Evolutionary conservation across 2,888 invertebrate species (phyloP), one percentile per base, ranked within the genome.

Genomic region (Altica lythri): DNA sequence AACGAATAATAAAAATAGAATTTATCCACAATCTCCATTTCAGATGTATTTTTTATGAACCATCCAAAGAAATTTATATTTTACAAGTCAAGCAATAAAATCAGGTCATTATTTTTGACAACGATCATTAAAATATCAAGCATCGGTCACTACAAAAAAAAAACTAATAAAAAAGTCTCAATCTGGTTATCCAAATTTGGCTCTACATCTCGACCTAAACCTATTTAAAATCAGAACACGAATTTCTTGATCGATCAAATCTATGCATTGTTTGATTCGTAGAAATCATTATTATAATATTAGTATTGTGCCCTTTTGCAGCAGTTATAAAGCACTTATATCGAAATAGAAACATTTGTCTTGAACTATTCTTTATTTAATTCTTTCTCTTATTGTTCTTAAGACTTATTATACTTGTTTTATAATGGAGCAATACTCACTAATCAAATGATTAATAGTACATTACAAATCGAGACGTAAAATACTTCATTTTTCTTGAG

Each of bases 301-400:
- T 66, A 59, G 65, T 68, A 67, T 68, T 68, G 67, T 66, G 63
- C 68, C 67, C 63, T 69, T n/a, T n/a, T n/a, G n/a, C n/a, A n/a
- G n/a, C n/a, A n/a, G n/a, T n/a, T n/a, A 69, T 69, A 71, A 67
- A 68, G 69, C 52, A 57, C 65, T 48, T 63, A 68, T 67, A 64
- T 65, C 62, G 65, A 65, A 66, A 66, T 66, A 64, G 62, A 62
- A 64, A 60, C 61, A 61, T 53, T 55, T 53, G 38, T 48, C 22
- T 45, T 22, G 14, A 5, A 45, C 12, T 16, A 14, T n/a, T 34
- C 13, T 2, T 34, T 45, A 22, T 38, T 18, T 38, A 19, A 17
- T 38, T 14, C n/a, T 34, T 34, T 14, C 22, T 14, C 22, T 30
- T 34, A 34, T 30, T 22, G 22, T 25, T 2, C n/a, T 8, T n/a